Conservation (phyloP, 2,888 invertebrate species). For the Acleris emargana region DNA sequence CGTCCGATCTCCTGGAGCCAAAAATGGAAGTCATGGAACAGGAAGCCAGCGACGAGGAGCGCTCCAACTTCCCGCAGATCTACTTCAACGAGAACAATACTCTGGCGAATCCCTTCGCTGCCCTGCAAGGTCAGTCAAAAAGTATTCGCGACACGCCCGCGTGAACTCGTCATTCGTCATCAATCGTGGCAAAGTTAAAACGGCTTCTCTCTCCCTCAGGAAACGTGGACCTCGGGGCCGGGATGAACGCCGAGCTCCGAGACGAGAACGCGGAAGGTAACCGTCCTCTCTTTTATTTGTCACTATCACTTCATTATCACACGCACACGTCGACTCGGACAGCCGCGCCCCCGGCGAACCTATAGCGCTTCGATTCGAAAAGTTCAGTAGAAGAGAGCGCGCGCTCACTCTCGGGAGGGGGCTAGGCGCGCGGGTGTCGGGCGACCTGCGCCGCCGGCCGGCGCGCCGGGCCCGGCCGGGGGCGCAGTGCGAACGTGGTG, state of each 20-base stretch:
- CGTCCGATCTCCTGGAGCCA: constrained; percentile 83
- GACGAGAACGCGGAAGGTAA: constrained; percentile 79
- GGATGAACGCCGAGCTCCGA: constrained; percentile 72
- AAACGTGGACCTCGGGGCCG: constrained; percentile 78
- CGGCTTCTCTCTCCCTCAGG: constrained; percentile 52
- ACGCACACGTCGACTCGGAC: constrained; percentile 82
- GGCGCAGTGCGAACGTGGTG: constrained; percentile 68
- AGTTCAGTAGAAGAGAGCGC: constrained; percentile 65
- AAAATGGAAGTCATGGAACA: constrained; percentile 89
- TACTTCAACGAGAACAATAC: constrained; percentile 75
- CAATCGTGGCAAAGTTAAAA: neutral
- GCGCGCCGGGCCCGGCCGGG: constrained; percentile 43
- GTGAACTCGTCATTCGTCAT: neutral
- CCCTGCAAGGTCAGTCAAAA: constrained; percentile 65
- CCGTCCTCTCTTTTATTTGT: constrained; percentile 50
- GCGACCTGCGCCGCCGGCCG: constrained; percentile 51
- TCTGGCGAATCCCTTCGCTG: constrained; percentile 78
- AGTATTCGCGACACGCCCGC: constrained; percentile 3
- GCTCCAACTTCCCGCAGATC: constrained; percentile 70
- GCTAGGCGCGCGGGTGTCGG: constrained; percentile 81
- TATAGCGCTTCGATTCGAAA: constrained; percentile 44
- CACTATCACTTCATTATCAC: constrained; percentile 74
- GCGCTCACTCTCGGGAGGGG: constrained; percentile 64
- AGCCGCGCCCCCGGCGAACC: constrained; percentile 83
- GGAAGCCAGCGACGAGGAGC: constrained; percentile 87